Conservation (phyloP, 2,888 invertebrate genomes). For the Ernsta delagoae region DNA sequence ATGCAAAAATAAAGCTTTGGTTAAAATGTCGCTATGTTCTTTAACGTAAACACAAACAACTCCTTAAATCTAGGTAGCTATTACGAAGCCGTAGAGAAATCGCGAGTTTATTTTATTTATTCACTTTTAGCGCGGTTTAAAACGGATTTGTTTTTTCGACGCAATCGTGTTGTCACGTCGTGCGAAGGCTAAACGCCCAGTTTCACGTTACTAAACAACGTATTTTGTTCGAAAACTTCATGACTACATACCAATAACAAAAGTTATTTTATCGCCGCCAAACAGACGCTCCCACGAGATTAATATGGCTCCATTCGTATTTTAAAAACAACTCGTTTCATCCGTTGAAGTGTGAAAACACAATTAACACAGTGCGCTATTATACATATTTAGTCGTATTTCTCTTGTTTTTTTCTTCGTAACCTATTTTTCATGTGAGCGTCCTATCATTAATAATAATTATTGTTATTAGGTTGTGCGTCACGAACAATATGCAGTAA, state of each 20-base stretch:
- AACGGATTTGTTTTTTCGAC: constrained; percentile 27
- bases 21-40: too few species aligned
- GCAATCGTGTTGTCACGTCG: constrained; percentile 24
- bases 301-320: constrained; percentile 32
- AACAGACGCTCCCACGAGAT: constrained; percentile 37
- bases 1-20: too few species aligned
- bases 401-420: constrained; percentile 39
- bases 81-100: constrained; percentile 8
- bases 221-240: constrained; percentile 42
- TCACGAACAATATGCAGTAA: constrained; percentile 68
- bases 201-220: constrained; percentile 23
- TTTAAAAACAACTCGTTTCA: constrained; percentile 24
- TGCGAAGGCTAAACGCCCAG: constrained; percentile 16
- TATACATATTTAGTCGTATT: neutral
- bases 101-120: constrained; percentile 12
- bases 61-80: constrained; percentile 4
- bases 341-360: constrained; percentile 35
- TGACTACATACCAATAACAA: constrained; percentile 40
- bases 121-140: constrained; percentile 13
- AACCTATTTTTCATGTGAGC: constrained; percentile 56
- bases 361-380: constrained; percentile 12
- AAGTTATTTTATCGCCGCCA: constrained; percentile 40
- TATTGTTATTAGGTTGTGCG: constrained; percentile 56
- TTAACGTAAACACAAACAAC: neutral
- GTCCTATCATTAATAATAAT: constrained; percentile 77